phyloP scores from a whole-genome alignment of 2,888 invertebrate species.

The Caenorhabditis afra region DNA sequence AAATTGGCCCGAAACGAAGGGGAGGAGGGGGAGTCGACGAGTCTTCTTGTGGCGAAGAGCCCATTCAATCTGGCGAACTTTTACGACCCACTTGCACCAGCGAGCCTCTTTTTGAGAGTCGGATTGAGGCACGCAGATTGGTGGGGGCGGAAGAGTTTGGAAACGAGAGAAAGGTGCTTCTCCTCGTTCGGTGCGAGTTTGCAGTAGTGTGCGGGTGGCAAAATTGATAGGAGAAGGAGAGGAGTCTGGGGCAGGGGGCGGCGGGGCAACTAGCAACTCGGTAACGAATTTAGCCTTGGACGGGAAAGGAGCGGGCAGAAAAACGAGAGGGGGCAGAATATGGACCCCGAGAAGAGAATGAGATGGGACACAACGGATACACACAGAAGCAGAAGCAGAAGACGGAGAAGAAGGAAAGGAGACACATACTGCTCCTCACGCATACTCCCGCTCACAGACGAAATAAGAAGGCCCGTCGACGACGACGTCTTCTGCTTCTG shows the following conservation, averaged over 20 bases:
- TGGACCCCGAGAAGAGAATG: constrained; percentile 56
- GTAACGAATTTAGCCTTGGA: constrained; percentile 56
- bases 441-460: too few species aligned
- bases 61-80: constrained; percentile 44
- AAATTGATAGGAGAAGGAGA: constrained; percentile 17
- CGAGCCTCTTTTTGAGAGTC: constrained; percentile 15
- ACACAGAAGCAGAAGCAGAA: constrained; percentile 20
- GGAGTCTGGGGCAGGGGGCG: constrained; percentile 12
- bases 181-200: neutral
- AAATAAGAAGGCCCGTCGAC: neutral
- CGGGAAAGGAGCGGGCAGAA: constrained; percentile 42
- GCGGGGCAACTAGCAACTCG: constrained; percentile 54
- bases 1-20: constrained; percentile 9
- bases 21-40: neutral
- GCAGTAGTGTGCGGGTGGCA: constrained; percentile 6
- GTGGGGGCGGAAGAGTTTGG: too few species aligned
- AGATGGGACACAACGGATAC: constrained; percentile 54
- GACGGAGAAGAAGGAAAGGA: constrained; percentile 15
- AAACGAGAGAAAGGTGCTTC: too few species aligned
- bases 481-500: constrained; percentile 1
- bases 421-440: neutral
- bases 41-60: constrained; percentile 7
- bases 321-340: constrained; percentile 39
- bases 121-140: neutral
- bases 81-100: constrained; percentile 48